Conservation (phyloP, 2,888 invertebrate genomes). For the Eudasyphora cyanicolor region DNA sequence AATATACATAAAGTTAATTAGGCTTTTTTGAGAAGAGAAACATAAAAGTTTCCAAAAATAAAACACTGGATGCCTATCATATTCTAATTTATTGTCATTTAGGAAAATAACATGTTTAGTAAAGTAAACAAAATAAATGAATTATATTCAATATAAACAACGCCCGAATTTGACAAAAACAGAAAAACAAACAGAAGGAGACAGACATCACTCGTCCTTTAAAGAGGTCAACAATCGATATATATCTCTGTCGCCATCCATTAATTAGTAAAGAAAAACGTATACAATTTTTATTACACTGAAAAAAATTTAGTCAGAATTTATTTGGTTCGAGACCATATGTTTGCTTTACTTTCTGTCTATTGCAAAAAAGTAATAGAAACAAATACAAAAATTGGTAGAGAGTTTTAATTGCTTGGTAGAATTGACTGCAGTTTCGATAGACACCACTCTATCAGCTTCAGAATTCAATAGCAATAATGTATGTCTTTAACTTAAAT, state of each 20-base stretch:
- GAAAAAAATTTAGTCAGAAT: too few species aligned
- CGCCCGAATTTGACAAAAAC: background rate
- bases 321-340: too few species aligned
- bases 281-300: too few species aligned
- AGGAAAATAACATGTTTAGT: slow-evolving; percentile 31
- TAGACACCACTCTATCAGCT: too few species aligned
- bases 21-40: slow-evolving; percentile 49
- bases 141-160: background rate
- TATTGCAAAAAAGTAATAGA: too few species aligned
- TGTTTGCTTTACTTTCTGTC: too few species aligned
- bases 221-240: background rate
- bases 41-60: slow-evolving; percentile 29
- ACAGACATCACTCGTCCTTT: too few species aligned
- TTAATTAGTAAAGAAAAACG: background rate
- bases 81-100: slow-evolving; percentile 61
- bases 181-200: background rate
- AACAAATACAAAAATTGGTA: too few species aligned
- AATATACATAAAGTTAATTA: slow-evolving; percentile 42
- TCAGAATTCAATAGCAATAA: too few species aligned
- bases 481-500: too few species aligned
- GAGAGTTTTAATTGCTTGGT: too few species aligned
- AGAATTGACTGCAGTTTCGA: too few species aligned
- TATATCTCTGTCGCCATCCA: background rate
- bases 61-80: slow-evolving; percentile 3
- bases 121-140: background rate